Conservation (phyloP, 2,113 vertebrate species). For the Xenopus laevis region DNA sequence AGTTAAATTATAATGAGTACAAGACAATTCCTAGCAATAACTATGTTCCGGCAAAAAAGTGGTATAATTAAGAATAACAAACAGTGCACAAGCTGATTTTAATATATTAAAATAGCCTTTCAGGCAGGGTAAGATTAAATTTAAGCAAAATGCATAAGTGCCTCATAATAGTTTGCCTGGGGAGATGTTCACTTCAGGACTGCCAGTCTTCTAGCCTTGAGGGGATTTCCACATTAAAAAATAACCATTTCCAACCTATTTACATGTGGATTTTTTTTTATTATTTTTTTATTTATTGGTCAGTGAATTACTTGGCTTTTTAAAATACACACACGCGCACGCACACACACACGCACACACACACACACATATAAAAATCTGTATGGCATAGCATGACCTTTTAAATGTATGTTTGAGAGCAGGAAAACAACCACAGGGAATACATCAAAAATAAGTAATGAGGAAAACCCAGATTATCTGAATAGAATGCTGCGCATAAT, state of each 20-base stretch:
- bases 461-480: constrained; percentile 33
- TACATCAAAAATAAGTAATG: constrained; percentile 22
- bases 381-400: constrained; percentile 33
- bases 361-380: constrained; percentile 12
- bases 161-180: background rate
- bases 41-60: constrained; percentile 11
- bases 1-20: constrained; percentile 17
- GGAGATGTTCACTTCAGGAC: constrained; percentile 3
- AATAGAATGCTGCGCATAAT: constrained; percentile 40
- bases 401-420: constrained; percentile 26
- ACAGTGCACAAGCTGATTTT: constrained; percentile 27
- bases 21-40: constrained; percentile 4
- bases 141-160: constrained; percentile 43
- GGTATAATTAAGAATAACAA: constrained; percentile 37
- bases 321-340: background rate
- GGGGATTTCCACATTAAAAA: constrained; percentile 31
- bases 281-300: background rate
- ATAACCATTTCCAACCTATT: constrained; percentile 15
- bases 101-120: constrained; percentile 25
- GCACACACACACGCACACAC: too few relatives aligned
- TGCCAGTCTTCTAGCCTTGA: constrained; percentile 12
- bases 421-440: constrained; percentile 31
- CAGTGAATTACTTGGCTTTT: constrained; percentile 9
- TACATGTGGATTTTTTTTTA: constrained; percentile 19
- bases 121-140: constrained; percentile 14